Evolutionary conservation across 2,888 invertebrate genomes (phyloP).

Genomic region (Diplazon laetatorius): DNA sequence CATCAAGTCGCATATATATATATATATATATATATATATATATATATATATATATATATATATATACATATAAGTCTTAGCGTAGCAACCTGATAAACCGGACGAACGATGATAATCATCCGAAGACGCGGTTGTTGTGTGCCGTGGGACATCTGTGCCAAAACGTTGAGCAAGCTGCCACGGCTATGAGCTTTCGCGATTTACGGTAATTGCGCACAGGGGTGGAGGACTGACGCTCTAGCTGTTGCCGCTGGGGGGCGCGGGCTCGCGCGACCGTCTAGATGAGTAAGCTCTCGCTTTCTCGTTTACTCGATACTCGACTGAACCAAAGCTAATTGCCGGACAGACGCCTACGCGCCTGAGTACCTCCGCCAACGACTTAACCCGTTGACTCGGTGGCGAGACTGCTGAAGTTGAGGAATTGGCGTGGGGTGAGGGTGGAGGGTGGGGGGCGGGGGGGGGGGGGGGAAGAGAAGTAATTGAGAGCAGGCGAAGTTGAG

Average conservation of each 20-base stretch:
- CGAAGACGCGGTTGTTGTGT: background rate
- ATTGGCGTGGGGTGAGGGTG: background rate
- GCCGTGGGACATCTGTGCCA: slow-evolving; percentile 30
- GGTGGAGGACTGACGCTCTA: slow-evolving; percentile 10
- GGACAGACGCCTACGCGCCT: slow-evolving; percentile 36
- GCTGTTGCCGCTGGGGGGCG: too few relatives aligned
- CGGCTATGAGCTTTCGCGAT: slow-evolving; percentile 33
- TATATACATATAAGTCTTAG: too few relatives aligned
- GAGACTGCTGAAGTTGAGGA: slow-evolving; percentile 21
- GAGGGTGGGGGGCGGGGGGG: too few relatives aligned
- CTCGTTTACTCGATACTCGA: slow-evolving; percentile 50
- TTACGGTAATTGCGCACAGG: slow-evolving; percentile 44
- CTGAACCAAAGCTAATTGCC: slow-evolving; percentile 38
- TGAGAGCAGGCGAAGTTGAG: slow-evolving; percentile 11
- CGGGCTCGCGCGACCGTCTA: too few relatives aligned
- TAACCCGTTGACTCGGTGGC: slow-evolving; percentile 42
- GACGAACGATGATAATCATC: slow-evolving; percentile 20
- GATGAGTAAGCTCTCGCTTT: slow-evolving; percentile 32
- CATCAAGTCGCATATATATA: too few relatives aligned
- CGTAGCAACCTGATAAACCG: too few relatives aligned
- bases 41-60: too few relatives aligned
- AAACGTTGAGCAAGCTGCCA: slow-evolving; percentile 21
- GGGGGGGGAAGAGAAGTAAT: background rate
- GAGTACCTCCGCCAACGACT: slow-evolving; percentile 35
- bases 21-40: too few relatives aligned